These are phyloP conservation scores for Tineola bisselliella DNA, from an alignment of 2,888 invertebrate species.

Conservation along the genomic window DNA sequence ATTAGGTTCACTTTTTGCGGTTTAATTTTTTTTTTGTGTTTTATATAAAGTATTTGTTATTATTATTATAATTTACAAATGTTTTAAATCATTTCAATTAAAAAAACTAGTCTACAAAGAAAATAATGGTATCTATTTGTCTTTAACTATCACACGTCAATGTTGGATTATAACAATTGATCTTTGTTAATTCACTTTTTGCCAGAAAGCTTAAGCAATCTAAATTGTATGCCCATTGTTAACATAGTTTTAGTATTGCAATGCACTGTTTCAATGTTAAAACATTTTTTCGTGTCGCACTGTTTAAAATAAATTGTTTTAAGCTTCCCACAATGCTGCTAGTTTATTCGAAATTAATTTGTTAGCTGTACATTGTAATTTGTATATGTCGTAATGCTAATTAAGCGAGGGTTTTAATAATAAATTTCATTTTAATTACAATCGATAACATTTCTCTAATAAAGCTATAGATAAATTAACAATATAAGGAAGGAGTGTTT, in stretches of 20 bases:
- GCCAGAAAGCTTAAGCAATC: constrained; percentile 4
- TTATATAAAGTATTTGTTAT: no score
- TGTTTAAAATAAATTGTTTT: background rate
- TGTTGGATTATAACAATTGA: constrained; percentile 9
- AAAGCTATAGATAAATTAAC: no score
- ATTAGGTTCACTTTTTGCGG: no score
- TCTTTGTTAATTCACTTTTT: constrained; percentile 8
- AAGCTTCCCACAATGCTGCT: background rate
- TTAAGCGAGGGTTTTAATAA: no score
- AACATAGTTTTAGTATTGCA: constrained; percentile 4
- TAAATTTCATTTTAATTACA: no score
- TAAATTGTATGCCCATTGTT: constrained; percentile 9
- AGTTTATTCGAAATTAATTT: background rate
- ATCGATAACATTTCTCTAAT: no score
- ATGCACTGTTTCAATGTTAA: background rate
- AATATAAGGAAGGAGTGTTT: no score
- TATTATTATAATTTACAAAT: no score
- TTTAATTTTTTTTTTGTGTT: no score
- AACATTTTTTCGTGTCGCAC: constrained; percentile 2
- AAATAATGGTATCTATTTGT: background rate
- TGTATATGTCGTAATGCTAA: no score
- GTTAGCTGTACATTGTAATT: background rate
- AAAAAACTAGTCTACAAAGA: background rate
- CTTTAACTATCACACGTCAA: background rate
- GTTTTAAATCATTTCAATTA: no score